These are phyloP conservation scores for Apostichopus californicus DNA, from an alignment of 35 echinoderm and acorn worm species.

Conservation along the genomic window DNA sequence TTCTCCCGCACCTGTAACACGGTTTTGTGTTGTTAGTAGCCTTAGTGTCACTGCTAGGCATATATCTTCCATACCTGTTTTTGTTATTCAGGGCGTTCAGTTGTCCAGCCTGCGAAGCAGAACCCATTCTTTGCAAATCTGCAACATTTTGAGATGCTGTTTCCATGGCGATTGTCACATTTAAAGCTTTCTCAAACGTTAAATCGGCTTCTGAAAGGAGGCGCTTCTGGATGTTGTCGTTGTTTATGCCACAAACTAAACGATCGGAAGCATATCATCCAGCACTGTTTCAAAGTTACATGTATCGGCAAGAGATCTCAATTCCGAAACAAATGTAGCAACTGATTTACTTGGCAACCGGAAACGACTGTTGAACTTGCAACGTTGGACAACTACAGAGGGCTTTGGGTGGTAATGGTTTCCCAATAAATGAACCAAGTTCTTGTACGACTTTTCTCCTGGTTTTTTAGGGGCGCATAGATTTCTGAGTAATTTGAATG, in stretches of 20 bases:
- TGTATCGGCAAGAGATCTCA: slow-evolving; percentile 53
- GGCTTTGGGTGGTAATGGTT: slow-evolving; percentile 23
- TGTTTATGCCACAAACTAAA: slow-evolving; percentile 75
- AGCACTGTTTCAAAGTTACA: slow-evolving; percentile 63
- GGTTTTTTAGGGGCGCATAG: not conserved
- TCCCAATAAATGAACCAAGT: slow-evolving; percentile 2
- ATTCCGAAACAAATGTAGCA: slow-evolving; percentile 17
- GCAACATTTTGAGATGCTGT: not conserved
- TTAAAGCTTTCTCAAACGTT: slow-evolving; percentile 19
- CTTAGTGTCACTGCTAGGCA: not conserved
- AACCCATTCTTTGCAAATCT: not conserved
- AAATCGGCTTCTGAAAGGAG: slow-evolving; percentile 51
- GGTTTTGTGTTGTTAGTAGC: not conserved
- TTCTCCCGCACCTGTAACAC: slow-evolving; percentile 12
- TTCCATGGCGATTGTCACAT: not conserved
- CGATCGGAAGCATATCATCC: slow-evolving; percentile 49
- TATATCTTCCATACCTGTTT: not conserved
- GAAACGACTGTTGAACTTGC: slow-evolving; percentile 35
- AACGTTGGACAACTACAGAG: slow-evolving; percentile 32
- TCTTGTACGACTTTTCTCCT: slow-evolving; percentile 13
- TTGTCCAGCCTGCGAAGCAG: not conserved
- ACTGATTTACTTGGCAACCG: too few species aligned
- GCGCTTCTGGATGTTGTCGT: slow-evolving; percentile 48
- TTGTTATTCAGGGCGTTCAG: not conserved
- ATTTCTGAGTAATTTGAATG: slow-evolving; percentile 5